These are phyloP conservation scores for Hololepta plana DNA, from an alignment of 2,888 invertebrate species.

Conservation along the genomic window DNA sequence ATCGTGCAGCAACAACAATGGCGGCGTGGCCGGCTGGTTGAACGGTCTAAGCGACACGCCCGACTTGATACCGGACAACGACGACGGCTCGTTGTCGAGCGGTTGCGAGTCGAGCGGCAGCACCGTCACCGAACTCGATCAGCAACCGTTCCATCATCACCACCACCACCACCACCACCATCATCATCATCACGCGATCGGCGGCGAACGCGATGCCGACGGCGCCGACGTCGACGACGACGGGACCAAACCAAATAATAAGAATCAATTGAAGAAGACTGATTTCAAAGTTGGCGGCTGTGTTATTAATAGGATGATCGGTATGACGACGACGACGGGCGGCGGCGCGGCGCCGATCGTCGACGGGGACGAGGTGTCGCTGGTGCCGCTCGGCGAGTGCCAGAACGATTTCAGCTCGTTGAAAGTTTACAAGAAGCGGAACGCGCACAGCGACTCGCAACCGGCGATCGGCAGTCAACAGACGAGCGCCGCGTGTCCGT, in stretches of 20 bases:
- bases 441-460: conserved; percentile 13
- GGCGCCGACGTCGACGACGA: conserved; percentile 12
- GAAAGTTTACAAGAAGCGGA: conserved; percentile 25
- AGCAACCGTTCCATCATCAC: too few species aligned
- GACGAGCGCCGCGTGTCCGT: conserved; percentile 13
- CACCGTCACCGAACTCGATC: conserved; percentile 43
- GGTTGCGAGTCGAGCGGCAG: conserved; percentile 67
- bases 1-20: conserved; percentile 17
- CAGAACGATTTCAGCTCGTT: conserved; percentile 25
- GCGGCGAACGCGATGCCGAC: conserved; percentile 4
- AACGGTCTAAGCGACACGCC: conserved; percentile 16
- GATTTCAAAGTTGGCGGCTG: conserved; percentile 28
- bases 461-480: conserved; percentile 6
- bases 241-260: conserved; percentile 9
- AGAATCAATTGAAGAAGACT: conserved; percentile 17
- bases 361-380: conserved; percentile 25
- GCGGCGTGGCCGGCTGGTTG: too few species aligned
- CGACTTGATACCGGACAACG: conserved; percentile 43
- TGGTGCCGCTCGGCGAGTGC: conserved; percentile 26
- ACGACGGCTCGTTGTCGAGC: conserved; percentile 60
- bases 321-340: too few species aligned
- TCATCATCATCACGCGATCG: too few species aligned
- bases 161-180: conserved; percentile 9
- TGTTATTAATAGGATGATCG: conserved; percentile 12
- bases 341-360: too few species aligned